Percentiles rank a stretch among this genome's conserved stretches.
phyloP scores from a whole-genome alignment of 1,140 invertebrate species.

The Drosophila suzukii region DNA sequence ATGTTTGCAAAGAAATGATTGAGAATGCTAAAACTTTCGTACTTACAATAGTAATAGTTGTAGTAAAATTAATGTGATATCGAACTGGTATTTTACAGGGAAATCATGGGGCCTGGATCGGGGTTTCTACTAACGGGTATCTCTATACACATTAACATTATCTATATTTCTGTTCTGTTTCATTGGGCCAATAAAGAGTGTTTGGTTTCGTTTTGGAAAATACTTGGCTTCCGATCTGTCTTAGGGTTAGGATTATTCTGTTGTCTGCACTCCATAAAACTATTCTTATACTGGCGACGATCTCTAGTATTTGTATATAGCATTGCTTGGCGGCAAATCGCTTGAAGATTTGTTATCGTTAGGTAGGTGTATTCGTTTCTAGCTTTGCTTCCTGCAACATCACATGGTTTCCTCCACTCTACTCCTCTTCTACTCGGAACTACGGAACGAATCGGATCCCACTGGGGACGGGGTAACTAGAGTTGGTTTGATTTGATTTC shows the following conservation, averaged over 20 bases:
- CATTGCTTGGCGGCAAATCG: slow-evolving; percentile 33
- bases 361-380: slow-evolving; percentile 82
- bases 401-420: slow-evolving; percentile 62
- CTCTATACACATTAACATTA: slow-evolving; percentile 43
- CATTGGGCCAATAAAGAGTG: slow-evolving; percentile 4
- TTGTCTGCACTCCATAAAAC: slow-evolving; percentile 8
- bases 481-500: slow-evolving; percentile 45
- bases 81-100: slow-evolving; percentile 43
- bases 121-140: slow-evolving; percentile 25
- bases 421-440: slow-evolving; percentile 14
- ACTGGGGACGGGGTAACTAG: slow-evolving; percentile 33
- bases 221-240: slow-evolving; percentile 23
- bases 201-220: slow-evolving; percentile 10
- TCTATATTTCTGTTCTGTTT: neutral
- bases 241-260: slow-evolving; percentile 23
- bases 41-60: slow-evolving; percentile 50
- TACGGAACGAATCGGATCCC: slow-evolving; percentile 19
- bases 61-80: slow-evolving; percentile 40
- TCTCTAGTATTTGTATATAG: slow-evolving; percentile 45
- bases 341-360: slow-evolving; percentile 60
- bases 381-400: slow-evolving; percentile 81
- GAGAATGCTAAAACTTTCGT: slow-evolving; percentile 51
- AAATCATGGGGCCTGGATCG: slow-evolving; percentile 20
- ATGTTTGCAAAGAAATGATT: slow-evolving; percentile 32
- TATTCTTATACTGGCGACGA: slow-evolving; percentile 27